Evolutionary conservation across 2,888 invertebrate genomes (phyloP).

Genomic region (Andrena haemorrhoa): DNA sequence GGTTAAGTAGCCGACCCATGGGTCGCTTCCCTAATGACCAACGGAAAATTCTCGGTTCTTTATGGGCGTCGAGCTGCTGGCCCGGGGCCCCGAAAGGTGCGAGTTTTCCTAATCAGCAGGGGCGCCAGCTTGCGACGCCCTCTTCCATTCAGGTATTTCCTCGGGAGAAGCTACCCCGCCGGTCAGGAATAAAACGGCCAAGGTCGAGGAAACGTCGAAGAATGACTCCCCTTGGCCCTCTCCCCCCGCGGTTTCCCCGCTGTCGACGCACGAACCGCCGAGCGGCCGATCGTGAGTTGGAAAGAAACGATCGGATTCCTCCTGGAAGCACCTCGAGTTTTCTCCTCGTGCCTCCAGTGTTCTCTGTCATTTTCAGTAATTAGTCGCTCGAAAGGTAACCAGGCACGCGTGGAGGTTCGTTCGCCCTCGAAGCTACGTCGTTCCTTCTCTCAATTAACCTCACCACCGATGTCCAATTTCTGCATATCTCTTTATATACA

Average conservation of each 20-base stretch:
- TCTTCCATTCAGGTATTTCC: constrained; percentile 69
- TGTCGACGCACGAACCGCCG: constrained; percentile 36
- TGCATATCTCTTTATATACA: neutral
- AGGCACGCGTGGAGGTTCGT: too few relatives aligned
- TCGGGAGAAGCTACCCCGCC: constrained; percentile 18
- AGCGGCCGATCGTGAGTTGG: constrained; percentile 46
- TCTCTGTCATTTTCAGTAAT: neutral
- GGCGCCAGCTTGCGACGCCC: constrained; percentile 64
- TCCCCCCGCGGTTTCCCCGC: constrained; percentile 37
- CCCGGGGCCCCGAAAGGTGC: constrained; percentile 43
- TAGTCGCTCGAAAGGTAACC: too few relatives aligned
- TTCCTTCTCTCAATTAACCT: too few relatives aligned
- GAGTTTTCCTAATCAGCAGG: constrained; percentile 57
- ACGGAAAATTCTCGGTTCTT: constrained; percentile 38
- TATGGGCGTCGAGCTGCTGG: neutral
- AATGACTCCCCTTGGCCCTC: constrained; percentile 19
- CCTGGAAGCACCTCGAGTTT: constrained; percentile 15
- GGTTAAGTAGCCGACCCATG: constrained; percentile 8
- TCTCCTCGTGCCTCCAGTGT: neutral
- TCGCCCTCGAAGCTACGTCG: too few relatives aligned
- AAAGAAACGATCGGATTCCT: constrained; percentile 52
- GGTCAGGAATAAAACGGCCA: constrained; percentile 27
- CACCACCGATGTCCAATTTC: too few relatives aligned
- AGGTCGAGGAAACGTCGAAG: constrained; percentile 44
- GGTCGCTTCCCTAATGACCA: constrained; percentile 34